phyloP scores from a whole-genome alignment of 2,797 vertebrate genomes.

The Pangasius krempfi region DNA sequence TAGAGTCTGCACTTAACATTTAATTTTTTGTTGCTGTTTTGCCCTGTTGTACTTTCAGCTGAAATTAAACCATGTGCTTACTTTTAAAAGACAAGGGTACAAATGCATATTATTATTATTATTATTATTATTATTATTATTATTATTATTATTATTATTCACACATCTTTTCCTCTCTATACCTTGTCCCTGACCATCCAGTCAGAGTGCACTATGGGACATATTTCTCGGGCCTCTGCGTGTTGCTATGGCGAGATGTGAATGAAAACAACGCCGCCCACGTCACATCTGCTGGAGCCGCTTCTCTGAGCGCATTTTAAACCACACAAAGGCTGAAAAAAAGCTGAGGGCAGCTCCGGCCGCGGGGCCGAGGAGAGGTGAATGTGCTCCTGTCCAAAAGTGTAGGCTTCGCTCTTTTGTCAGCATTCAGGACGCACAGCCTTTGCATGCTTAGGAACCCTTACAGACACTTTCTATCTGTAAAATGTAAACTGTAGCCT shows the following conservation, averaged over 20 bases:
- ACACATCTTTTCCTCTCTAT: not conserved
- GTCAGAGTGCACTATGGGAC: constrained; percentile 82
- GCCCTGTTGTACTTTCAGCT: not conserved
- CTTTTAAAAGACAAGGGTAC: not conserved
- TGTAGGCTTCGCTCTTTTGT: constrained; percentile 34
- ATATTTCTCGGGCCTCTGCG: constrained; percentile 87
- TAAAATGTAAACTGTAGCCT: not conserved
- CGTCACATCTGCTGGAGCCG: constrained; percentile 85
- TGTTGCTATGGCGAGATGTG: constrained; percentile 94
- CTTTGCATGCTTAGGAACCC: not conserved
- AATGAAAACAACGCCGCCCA: constrained; percentile 88
- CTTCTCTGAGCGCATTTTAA: constrained; percentile 79
- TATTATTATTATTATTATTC: constrained; percentile 10
- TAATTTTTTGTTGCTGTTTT: not conserved
- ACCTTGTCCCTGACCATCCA: constrained; percentile 53
- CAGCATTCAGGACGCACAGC: constrained; percentile 8
- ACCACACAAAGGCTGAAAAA: constrained; percentile 74
- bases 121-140: constrained; percentile 18
- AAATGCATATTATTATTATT: not conserved
- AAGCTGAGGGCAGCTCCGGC: constrained; percentile 68
- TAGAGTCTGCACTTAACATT: not conserved
- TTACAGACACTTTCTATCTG: not conserved
- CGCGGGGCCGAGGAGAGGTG: constrained; percentile 68
- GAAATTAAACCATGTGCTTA: not conserved
- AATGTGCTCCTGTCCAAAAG: constrained; percentile 59